Percentiles rank a stretch among this genome's conserved stretches.
phyloP scores from a whole-genome alignment of 2,113 vertebrate genomes.

The Chamaea fasciata region DNA sequence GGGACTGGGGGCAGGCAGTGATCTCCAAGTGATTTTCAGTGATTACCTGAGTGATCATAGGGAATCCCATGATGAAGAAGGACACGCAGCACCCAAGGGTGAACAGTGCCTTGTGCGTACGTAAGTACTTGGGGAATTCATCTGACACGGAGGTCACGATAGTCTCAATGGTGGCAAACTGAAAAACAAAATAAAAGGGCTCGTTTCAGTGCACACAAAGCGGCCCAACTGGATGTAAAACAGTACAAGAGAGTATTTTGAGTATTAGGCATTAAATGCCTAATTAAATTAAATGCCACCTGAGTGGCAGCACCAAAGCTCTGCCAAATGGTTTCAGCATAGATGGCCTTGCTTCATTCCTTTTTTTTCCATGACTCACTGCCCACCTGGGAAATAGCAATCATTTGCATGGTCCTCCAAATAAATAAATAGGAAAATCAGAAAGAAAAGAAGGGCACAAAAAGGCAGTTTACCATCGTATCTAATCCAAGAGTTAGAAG shows the following conservation, averaged over 20 bases:
- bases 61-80: slow-evolving; percentile 97
- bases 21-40: neutral
- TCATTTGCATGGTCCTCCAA: neutral
- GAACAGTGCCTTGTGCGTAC: slow-evolving; percentile 91
- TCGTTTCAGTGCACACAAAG: neutral
- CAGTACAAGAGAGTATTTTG: accelerated
- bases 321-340: neutral
- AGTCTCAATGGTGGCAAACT: slow-evolving; percentile 99
- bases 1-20: neutral
- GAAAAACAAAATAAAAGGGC: neutral
- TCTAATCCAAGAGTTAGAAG: slow-evolving; percentile 95
- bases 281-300: no score
- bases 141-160: slow-evolving; percentile 96
- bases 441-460: neutral
- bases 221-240: accelerated
- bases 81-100: slow-evolving; percentile 85
- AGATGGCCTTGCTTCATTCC: neutral
- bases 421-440: neutral
- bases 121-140: slow-evolving; percentile 93
- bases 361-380: neutral
- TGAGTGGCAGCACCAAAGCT: neutral
- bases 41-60: slow-evolving; percentile 96
- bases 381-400: neutral
- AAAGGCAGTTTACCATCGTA: slow-evolving; percentile 86
- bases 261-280: neutral